A percentile compares a stretch with the other conserved stretches of the same genome.
phyloP scores from a whole-genome alignment of 1,140 invertebrate genomes.

The Saxidomus purpurata region DNA sequence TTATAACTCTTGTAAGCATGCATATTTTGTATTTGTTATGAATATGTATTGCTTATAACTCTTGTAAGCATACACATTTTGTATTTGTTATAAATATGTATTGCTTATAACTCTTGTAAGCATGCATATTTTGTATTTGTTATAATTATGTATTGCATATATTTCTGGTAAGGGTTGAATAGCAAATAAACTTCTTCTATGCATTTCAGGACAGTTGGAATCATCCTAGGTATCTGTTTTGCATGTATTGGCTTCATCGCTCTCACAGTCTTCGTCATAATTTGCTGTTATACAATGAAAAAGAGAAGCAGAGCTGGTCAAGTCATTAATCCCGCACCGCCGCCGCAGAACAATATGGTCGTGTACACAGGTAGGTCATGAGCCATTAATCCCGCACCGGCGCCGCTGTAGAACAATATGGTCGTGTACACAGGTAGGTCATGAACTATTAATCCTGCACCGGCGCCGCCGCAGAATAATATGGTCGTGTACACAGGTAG shows the following conservation, averaged over 20 bases:
- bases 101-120: too few relatives aligned
- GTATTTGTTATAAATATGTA: too few relatives aligned
- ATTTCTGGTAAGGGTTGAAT: too few relatives aligned
- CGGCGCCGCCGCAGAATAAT: not conserved
- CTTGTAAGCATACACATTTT: too few relatives aligned
- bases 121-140: too few relatives aligned
- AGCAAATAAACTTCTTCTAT: too few relatives aligned
- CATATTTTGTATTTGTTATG: too few relatives aligned
- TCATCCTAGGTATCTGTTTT: slow-evolving; percentile 25
- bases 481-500: slow-evolving; percentile 53
- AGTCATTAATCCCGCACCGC: not conserved
- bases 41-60: too few relatives aligned
- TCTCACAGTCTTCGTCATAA: slow-evolving; percentile 17
- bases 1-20: too few relatives aligned
- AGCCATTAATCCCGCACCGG: not conserved
- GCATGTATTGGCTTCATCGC: slow-evolving; percentile 37
- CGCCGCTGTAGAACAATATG: slow-evolving; percentile 7
- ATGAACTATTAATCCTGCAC: not conserved
- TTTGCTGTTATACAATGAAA: slow-evolving; percentile 54
- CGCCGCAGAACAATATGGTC: slow-evolving; percentile 28
- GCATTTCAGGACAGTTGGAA: slow-evolving; percentile 47
- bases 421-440: slow-evolving; percentile 47
- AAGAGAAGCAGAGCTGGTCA: slow-evolving; percentile 3
- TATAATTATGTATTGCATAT: too few relatives aligned
- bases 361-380: slow-evolving; percentile 41